Evolutionary conservation across 2,113 vertebrate species (phyloP), one percentile per base, ranked within the genome.

Genomic region (Podocnemis expansa): DNA sequence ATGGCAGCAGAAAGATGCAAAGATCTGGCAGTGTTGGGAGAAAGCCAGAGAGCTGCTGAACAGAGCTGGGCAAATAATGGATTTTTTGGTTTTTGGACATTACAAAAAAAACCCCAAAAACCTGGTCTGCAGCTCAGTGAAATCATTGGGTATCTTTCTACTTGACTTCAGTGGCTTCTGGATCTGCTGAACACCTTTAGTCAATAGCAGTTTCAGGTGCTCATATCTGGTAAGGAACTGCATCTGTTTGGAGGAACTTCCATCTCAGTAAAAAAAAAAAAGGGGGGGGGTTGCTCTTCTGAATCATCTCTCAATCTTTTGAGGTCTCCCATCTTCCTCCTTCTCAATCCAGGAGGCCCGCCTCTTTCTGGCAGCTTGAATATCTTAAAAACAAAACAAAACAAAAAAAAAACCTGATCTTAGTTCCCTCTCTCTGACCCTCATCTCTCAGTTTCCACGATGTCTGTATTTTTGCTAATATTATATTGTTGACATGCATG

Each of bases 131-230:
- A 92, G 17, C 27, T 84, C 22, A 43, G 60, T 17, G n/a, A 54
- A 41, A 4, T 5, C 16, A 75, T 49, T 22, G 5, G 10, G 90
- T 88, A 49, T 41, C 4, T 85, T 90, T 83, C 11, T 27, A 9
- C 43, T n/a, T 80, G 11, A 2, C 19, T 83, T 3, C 2, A 31
- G 1, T 22, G 29, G 2, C 6, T 17, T 41, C 27, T 0, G 0
- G 2, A 88, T 4, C 16, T 27, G 10, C 73, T 58, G 27, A 75
- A 5, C 38, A n/a, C 24, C 49, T 27, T 31, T 47, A 79, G 12
- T 89, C 4, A 22, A 8, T 52, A 54, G 81, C 78, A 88, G 29
- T 78, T 7, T 49, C 51, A 17, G 5, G 3, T 6, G 38, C 38
- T 54, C 19, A 34, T 5, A 9, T 54, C 17, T 76, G 0, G 21